Percentiles rank a stretch among this genome's conserved stretches.
phyloP scores from a whole-genome alignment of 2,888 invertebrate genomes.

The Caenorhabditis sp. region DNA sequence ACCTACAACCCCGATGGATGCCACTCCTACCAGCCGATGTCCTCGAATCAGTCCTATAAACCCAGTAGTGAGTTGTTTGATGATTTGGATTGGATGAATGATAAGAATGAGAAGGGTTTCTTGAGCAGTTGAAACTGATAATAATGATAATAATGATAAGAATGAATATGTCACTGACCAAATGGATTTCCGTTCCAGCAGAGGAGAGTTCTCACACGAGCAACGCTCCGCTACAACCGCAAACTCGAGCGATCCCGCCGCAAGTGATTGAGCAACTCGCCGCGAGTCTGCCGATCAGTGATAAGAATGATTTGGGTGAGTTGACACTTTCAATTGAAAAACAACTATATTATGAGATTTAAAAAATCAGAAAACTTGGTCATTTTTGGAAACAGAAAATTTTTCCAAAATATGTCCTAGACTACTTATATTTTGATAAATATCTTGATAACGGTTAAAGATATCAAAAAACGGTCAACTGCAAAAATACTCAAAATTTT shows the following conservation, averaged over 20 bases:
- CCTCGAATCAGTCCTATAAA: constrained; percentile 69
- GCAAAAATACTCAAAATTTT: no score
- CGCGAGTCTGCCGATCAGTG: constrained; percentile 42
- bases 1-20: constrained; percentile 73
- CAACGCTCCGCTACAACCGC: constrained; percentile 62
- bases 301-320: constrained; percentile 48
- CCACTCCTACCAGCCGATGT: constrained; percentile 69
- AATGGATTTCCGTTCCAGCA: constrained; percentile 46
- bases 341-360: no score
- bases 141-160: neutral
- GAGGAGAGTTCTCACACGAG: constrained; percentile 76
- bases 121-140: neutral
- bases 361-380: no score
- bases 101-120: constrained; percentile 13
- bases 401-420: no score
- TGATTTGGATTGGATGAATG: constrained; percentile 7
- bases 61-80: constrained; percentile 70
- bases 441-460: no score
- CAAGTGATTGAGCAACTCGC: constrained; percentile 67
- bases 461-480: no score
- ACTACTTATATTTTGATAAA: no score
- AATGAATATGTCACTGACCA: constrained; percentile 15
- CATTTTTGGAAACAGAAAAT: no score
- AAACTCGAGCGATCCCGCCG: constrained; percentile 67
- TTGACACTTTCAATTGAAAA: constrained; percentile 3